phyloP scores from a whole-genome alignment of 2,113 vertebrate genomes.

The Sorex araneus region DNA sequence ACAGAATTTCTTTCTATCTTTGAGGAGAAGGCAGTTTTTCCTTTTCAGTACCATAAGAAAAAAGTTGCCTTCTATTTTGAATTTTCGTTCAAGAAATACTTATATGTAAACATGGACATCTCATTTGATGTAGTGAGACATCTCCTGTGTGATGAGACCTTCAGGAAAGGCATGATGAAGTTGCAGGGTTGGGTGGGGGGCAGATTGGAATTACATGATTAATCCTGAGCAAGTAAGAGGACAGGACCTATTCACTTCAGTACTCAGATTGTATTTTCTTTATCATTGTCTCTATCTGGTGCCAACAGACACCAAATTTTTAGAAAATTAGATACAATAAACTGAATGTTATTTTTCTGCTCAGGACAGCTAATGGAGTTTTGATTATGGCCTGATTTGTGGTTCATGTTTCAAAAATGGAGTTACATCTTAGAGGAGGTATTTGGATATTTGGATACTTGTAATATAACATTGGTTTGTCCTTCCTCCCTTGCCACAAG shows the following conservation, averaged over 20 bases:
- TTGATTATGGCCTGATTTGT: neutral
- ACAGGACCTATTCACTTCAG: neutral
- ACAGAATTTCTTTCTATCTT: neutral
- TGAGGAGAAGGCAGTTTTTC: neutral
- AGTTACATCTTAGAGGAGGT: neutral
- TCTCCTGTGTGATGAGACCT: neutral
- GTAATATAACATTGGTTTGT: too few species aligned
- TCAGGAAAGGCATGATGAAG: neutral
- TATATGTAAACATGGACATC: neutral
- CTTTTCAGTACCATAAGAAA: neutral
- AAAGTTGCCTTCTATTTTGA: neutral
- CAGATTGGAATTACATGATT: neutral
- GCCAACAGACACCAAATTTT: neutral
- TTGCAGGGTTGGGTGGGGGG: neutral
- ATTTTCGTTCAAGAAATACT: neutral
- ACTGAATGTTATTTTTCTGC: neutral
- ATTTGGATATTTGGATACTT: neutral
- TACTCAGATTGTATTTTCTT: neutral
- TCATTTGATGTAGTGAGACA: neutral
- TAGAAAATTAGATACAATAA: neutral
- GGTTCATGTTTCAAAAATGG: neutral
- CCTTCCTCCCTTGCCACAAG: too few species aligned
- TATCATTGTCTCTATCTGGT: neutral
- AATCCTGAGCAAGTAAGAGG: too few species aligned
- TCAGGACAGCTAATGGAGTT: neutral